These are phyloP conservation scores for Heteractis magnifica DNA, from an alignment of 92 coral and sea anemone species.

Conservation along the genomic window DNA sequence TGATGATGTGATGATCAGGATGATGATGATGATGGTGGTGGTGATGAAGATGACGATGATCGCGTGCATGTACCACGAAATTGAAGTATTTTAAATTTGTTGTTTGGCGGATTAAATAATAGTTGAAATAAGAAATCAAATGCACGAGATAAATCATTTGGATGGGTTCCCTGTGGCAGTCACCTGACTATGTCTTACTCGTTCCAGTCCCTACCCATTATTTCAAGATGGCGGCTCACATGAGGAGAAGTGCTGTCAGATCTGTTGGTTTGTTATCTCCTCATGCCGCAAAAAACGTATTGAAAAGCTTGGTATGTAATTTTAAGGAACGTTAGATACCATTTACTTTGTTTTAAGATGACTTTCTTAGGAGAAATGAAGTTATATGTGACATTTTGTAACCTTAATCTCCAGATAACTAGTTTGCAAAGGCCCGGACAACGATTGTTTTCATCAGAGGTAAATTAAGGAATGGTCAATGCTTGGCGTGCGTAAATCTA, in stretches of 20 bases:
- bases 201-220: background rate
- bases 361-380: background rate
- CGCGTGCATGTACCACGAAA: too few relatives aligned
- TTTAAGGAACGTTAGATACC: background rate
- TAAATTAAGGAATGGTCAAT: background rate
- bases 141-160: background rate
- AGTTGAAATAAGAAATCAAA: too few relatives aligned
- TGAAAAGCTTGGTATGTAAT: slow-evolving; percentile 14
- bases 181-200: background rate
- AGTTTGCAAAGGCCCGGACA: slow-evolving; percentile 20
- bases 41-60: too few relatives aligned
- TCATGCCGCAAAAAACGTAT: background rate
- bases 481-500: too few relatives aligned
- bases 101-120: too few relatives aligned
- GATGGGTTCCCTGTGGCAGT: background rate
- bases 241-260: slow-evolving; percentile 11
- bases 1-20: too few relatives aligned
- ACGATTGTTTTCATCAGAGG: slow-evolving; percentile 29
- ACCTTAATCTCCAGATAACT: slow-evolving; percentile 2
- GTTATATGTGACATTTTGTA: background rate
- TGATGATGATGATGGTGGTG: too few relatives aligned
- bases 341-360: background rate
- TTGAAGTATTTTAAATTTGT: too few relatives aligned
- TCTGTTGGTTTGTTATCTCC: slow-evolving; percentile 24
- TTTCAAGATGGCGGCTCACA: slow-evolving; percentile 36